Conservation (phyloP, 2,888 invertebrate genomes). For the Thyatira batis region DNA sequence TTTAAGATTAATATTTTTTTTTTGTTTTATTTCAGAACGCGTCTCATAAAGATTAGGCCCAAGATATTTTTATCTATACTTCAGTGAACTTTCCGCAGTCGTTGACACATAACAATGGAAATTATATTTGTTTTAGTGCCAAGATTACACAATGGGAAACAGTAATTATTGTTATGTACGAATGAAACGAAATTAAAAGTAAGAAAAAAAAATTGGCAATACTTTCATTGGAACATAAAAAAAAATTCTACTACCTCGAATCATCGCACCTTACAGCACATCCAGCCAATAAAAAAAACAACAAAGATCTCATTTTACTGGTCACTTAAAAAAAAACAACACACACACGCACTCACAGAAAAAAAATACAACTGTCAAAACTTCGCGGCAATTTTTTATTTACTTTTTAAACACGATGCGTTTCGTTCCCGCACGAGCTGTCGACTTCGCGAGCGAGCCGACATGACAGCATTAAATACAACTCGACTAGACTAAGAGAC, state of each 20-base stretch:
- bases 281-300: conserved; percentile 55
- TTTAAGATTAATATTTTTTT: no score
- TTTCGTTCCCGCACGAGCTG: conserved; percentile 1
- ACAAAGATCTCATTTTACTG: conserved; percentile 45
- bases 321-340: conserved; percentile 18
- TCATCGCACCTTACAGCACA: conserved; percentile 64
- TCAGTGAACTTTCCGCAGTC: not conserved
- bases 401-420: not conserved
- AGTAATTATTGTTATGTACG: no score
- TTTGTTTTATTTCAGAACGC: no score
- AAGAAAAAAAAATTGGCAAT: conserved; percentile 5
- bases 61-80: not conserved
- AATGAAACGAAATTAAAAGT: conserved; percentile 4
- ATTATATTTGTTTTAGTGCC: not conserved
- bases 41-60: no score
- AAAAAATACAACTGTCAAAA: conserved; percentile 3
- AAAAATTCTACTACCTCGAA: conserved; percentile 48
- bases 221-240: conserved; percentile 2
- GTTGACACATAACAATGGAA: not conserved
- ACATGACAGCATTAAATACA: conserved; percentile 21
- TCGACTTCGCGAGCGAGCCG: conserved; percentile 5
- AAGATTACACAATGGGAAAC: not conserved
- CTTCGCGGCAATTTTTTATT: not conserved
- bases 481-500: conserved; percentile 15
- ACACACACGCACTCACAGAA: not conserved